Evolutionary conservation across 2,888 invertebrate genomes (phyloP), one percentile per base, ranked within the genome.

Genomic region (Platycnemis pennipes): DNA sequence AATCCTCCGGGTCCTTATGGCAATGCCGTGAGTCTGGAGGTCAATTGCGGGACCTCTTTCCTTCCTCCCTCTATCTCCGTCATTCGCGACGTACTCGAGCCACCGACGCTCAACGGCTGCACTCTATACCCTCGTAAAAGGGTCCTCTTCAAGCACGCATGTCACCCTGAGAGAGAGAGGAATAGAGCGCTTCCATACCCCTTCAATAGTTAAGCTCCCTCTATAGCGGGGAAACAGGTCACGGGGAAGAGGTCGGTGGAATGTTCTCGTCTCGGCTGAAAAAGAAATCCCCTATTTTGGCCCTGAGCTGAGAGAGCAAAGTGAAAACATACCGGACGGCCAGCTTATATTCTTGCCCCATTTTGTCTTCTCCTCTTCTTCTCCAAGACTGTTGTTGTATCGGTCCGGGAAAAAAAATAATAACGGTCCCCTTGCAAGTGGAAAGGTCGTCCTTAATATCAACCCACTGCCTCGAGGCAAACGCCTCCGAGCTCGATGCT

Each of bases 401-500:
- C 63, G n/a, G 63, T 22, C 26, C n/a, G 63, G 26, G 8, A n/a
- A n/a, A n/a, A 63, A 63, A 63, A 7, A 8, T 26, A 26, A n/a
- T 26, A 26, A 63, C n/a, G 26, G 26, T 26, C 8, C 1, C 26
- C 63, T 2, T 53, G 53, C 53, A 53, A 16, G 11, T 22, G 63
- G 26, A 63, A 63, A 63, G n/a, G 26, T n/a, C 63, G 26, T 63
- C 63, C 63, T 63, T 63, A 63, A 56, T 56, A 56, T 56, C 19
- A 26, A 63, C 63, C 63, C n/a, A 3, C 63, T n/a, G 63, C 63
- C 63, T 63, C 63, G 63, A 8, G 63, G n/a, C 26, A 4, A 26
- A 26, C 63, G 63, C 63, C 63, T 63, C 63, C n/a, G 63, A 63
- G 63, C 63, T 63, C 63, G 63, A 63, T 63, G 63, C n/a, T 63